Conservation (phyloP, 2,113 vertebrate genomes). For the Mixornis gularis region DNA sequence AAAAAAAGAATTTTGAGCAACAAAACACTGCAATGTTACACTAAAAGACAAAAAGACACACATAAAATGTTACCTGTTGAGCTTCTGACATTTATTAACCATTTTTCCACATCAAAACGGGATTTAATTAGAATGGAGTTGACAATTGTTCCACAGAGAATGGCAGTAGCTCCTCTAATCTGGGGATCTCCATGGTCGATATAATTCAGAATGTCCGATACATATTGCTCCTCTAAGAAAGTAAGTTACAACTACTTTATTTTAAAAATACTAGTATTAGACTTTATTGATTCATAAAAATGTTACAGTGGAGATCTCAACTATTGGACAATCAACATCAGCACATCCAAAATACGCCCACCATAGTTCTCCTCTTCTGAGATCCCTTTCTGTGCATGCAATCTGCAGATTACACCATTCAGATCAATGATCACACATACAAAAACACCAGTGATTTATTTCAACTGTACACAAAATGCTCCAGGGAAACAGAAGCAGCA, state of each 20-base stretch:
- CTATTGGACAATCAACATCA: not conserved
- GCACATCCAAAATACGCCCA: not conserved
- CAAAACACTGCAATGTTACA: not conserved
- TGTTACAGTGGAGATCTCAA: not conserved
- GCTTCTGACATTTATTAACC: conserved; percentile 78
- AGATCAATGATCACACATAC: not conserved
- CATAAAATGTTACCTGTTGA: conserved; percentile 75
- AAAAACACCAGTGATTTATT: not conserved
- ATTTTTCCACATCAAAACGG: conserved; percentile 83
- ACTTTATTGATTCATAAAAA: not conserved
- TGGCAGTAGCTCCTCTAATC: conserved; percentile 89
- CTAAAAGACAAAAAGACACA: not conserved
- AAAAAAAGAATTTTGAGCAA: not conserved
- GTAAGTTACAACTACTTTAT: conserved; percentile 46
- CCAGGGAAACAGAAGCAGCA: not conserved
- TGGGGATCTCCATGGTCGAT: conserved; percentile 92
- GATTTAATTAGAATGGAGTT: conserved; percentile 86
- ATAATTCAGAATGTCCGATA: conserved; percentile 87
- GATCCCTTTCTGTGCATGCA: not conserved
- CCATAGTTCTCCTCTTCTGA: not conserved
- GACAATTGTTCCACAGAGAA: conserved; percentile 88
- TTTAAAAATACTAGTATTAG: conserved; percentile 43
- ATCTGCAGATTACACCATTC: not conserved
- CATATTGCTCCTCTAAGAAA: conserved; percentile 87
- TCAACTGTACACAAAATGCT: not conserved